phyloP scores from a whole-genome alignment of 2,113 vertebrate genomes.

The Aphelocoma coerulescens region DNA sequence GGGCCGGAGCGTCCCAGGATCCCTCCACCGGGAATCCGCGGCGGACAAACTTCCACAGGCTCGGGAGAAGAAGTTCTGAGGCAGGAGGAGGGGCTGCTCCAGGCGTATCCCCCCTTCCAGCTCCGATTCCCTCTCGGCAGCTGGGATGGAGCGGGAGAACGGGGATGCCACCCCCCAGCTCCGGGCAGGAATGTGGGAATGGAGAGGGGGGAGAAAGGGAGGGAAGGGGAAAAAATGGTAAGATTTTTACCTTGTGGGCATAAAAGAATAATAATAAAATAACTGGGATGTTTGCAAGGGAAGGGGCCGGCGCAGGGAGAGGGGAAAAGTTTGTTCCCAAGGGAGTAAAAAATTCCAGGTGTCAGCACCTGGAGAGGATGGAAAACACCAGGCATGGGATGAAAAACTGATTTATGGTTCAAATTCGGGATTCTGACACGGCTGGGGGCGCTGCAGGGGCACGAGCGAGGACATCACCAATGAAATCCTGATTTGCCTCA shows the following conservation, averaged over 20 bases:
- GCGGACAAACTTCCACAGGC: not conserved
- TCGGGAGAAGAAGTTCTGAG: not conserved
- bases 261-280: not conserved
- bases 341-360: not conserved
- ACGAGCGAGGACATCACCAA: not conserved
- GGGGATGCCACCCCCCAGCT: not conserved
- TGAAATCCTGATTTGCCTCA: rapidly evolving
- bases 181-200: not conserved
- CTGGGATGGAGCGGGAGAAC: not conserved
- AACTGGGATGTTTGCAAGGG: not conserved
- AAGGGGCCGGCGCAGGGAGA: not conserved
- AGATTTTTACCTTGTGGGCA: not conserved
- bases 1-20: not conserved
- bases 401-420: not conserved
- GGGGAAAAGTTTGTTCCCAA: not conserved
- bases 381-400: not conserved
- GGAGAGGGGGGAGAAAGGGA: not conserved
- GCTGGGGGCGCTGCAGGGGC: not conserved
- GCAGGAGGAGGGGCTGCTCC: conserved; percentile 41
- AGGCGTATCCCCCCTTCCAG: not conserved
- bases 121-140: not conserved
- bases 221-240: not conserved
- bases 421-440: rapidly evolving
- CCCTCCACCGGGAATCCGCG: not conserved
- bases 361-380: not conserved